These are phyloP conservation scores for Agrypnus murinus DNA, from an alignment of 2,888 invertebrate genomes.

Conservation along the genomic window DNA sequence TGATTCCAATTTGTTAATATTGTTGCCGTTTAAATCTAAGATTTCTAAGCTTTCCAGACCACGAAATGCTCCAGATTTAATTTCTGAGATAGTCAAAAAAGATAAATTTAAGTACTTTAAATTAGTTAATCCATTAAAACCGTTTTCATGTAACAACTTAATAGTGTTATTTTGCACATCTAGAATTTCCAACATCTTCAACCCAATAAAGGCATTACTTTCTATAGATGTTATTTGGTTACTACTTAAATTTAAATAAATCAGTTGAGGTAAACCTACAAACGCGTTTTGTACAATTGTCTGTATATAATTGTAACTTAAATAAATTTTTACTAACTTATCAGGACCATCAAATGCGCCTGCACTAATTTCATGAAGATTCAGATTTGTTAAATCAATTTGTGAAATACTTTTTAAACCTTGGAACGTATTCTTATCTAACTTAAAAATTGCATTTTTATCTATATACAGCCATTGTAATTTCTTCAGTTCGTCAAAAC, in stretches of 20 bases:
- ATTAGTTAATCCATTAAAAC: slow-evolving; percentile 10
- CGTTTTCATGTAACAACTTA: background rate
- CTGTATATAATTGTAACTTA: slow-evolving; percentile 18
- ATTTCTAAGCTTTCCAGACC: slow-evolving; percentile 9
- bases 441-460: slow-evolving; percentile 18
- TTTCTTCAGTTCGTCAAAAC: slow-evolving; percentile 24
- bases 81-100: background rate
- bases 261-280: slow-evolving; percentile 6
- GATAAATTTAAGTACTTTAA: background rate
- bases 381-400: slow-evolving; percentile 20
- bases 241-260: slow-evolving; percentile 7
- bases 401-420: slow-evolving; percentile 7
- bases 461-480: slow-evolving; percentile 56
- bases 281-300: slow-evolving; percentile 17
- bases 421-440: slow-evolving; percentile 20
- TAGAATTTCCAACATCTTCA: slow-evolving; percentile 14
- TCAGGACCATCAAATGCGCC: slow-evolving; percentile 20
- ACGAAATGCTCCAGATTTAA: background rate
- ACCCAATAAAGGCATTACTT: slow-evolving; percentile 17
- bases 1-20: background rate
- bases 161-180: slow-evolving; percentile 31
- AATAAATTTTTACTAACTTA: no score
- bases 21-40: slow-evolving; percentile 22
- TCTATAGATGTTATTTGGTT: slow-evolving; percentile 31
- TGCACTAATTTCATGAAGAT: background rate